phyloP scores from a whole-genome alignment of 1,140 invertebrate genomes.

The Scaptomyza graminum region DNA sequence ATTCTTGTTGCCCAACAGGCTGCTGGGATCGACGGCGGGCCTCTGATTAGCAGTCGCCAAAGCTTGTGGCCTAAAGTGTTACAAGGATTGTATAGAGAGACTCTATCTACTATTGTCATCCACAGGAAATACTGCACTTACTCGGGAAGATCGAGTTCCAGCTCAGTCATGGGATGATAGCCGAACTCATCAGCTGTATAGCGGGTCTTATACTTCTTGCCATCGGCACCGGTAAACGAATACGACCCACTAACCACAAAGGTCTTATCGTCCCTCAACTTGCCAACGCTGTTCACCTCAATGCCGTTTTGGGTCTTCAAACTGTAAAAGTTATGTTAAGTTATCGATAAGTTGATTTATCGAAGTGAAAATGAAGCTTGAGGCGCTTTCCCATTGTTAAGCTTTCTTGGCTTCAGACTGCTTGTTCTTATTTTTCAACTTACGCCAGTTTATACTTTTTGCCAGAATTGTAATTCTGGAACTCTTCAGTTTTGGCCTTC shows the following conservation, averaged over 20 bases:
- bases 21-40: constrained; percentile 62
- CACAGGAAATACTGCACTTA: constrained; percentile 42
- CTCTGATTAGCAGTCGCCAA: constrained; percentile 48
- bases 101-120: neutral
- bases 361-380: too few species aligned
- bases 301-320: constrained; percentile 83
- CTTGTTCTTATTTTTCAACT: constrained; percentile 27
- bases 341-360: too few species aligned
- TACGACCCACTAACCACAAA: constrained; percentile 87
- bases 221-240: constrained; percentile 86
- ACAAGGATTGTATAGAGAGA: too few species aligned
- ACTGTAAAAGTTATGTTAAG: constrained; percentile 29
- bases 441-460: constrained; percentile 82
- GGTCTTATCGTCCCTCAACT: constrained; percentile 82
- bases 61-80: constrained; percentile 57
- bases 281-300: constrained; percentile 79
- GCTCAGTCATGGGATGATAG: constrained; percentile 82
- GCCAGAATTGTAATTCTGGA: constrained; percentile 72
- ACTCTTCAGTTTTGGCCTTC: constrained; percentile 77
- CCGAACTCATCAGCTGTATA: constrained; percentile 83
- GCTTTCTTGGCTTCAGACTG: too few species aligned
- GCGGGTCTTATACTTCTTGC: constrained; percentile 85
- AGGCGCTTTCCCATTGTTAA: too few species aligned
- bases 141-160: constrained; percentile 82
- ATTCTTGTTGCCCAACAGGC: constrained; percentile 74